Evolutionary conservation across 2,888 invertebrate genomes (phyloP).

Genomic region (Glaucopsyche alexis): DNA sequence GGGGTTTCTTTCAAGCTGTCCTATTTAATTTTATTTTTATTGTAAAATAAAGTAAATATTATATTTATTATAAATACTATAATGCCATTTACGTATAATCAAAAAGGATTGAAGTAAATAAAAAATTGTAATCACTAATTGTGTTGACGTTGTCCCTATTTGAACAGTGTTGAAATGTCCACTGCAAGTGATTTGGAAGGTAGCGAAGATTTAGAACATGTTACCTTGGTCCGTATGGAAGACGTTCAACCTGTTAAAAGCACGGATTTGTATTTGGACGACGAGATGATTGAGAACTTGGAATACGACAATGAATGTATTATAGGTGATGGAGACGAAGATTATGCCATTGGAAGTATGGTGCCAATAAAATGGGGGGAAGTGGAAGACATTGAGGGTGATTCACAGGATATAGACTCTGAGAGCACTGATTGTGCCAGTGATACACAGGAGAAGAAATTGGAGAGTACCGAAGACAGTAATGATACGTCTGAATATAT

Average conservation of each 20-base stretch:
- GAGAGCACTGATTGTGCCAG: neutral
- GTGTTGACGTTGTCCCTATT: constrained; percentile 32
- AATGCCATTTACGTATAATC: neutral
- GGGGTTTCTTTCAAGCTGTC: neutral
- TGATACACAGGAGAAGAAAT: neutral
- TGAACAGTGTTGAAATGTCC: constrained; percentile 50
- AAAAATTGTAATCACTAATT: neutral
- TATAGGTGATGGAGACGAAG: constrained; percentile 53
- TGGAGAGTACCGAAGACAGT: neutral
- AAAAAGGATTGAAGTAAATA: neutral
- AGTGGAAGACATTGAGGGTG: constrained; percentile 43
- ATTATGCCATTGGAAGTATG: constrained; percentile 65
- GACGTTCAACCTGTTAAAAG: constrained; percentile 64
- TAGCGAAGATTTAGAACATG: constrained; percentile 61
- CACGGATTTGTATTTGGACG: constrained; percentile 41
- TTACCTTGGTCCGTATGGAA: constrained; percentile 67
- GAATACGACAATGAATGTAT: constrained; percentile 32
- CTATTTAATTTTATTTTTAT: neutral
- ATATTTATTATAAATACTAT: neutral
- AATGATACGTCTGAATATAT: constrained; percentile 51
- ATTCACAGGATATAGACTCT: neutral
- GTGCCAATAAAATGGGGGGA: constrained; percentile 61
- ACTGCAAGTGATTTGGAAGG: constrained; percentile 54
- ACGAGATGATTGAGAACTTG: constrained; percentile 42
- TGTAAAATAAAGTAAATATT: neutral